Evolutionary conservation across 2,888 invertebrate genomes (phyloP).

Genomic region (Cetonia aurata): DNA sequence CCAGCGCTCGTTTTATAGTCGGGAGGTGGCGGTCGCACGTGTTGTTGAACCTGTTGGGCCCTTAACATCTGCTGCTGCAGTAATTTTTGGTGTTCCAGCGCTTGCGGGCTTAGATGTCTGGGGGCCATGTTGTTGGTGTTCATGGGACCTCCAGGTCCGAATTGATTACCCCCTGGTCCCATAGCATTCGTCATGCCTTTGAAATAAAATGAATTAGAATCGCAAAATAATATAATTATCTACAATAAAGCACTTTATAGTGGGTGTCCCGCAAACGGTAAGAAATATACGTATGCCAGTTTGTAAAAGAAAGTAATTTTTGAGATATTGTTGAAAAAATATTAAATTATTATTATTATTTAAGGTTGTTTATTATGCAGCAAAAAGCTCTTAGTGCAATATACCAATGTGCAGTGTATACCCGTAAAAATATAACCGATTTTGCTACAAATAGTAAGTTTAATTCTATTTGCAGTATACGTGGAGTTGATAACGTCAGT

Average conservation of each 20-base stretch:
- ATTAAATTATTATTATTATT: no score
- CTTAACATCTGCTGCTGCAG: constrained; percentile 71
- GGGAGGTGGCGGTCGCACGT: constrained; percentile 82
- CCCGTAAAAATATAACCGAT: no score
- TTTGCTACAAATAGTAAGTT: no score
- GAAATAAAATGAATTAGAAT: background rate
- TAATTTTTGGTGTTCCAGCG: constrained; percentile 64
- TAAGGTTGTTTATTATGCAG: no score
- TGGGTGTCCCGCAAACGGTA: no score
- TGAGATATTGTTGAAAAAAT: no score
- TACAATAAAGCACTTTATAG: background rate
- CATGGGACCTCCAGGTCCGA: constrained; percentile 45
- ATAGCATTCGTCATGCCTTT: constrained; percentile 53
- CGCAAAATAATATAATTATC: background rate
- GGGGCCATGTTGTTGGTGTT: constrained; percentile 49
- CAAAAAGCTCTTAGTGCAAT: no score
- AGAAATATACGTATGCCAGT: no score
- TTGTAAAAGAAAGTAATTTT: no score
- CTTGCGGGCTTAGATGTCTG: constrained; percentile 58
- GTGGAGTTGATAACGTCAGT: no score
- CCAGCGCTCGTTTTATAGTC: constrained; percentile 83
- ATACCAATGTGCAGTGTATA: no score
- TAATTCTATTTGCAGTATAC: no score
- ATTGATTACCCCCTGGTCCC: constrained; percentile 48
- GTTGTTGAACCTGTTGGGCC: constrained; percentile 67